Conservation (phyloP, 1,140 invertebrate genomes). For the Euschistus heros region DNA sequence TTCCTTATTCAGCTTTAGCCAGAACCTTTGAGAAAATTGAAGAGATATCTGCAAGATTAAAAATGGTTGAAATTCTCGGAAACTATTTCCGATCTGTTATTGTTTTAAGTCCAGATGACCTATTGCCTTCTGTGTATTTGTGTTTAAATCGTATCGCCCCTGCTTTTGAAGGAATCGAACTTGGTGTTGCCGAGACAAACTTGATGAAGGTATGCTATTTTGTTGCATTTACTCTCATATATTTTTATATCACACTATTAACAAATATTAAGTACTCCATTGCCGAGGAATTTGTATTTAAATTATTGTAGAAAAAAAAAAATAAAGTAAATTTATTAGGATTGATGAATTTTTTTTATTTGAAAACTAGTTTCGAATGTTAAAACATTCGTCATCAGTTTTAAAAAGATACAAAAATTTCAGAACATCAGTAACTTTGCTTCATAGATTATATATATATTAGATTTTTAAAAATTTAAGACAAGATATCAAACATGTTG, state of each 20-base stretch:
- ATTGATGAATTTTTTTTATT: no score
- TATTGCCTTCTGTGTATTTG: constrained; percentile 83
- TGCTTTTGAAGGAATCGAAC: constrained; percentile 78
- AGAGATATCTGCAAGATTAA: constrained; percentile 73
- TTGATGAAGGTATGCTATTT: constrained; percentile 59
- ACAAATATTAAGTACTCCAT: neutral
- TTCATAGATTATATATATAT: no score
- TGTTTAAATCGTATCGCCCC: constrained; percentile 93
- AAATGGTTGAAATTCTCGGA: constrained; percentile 86
- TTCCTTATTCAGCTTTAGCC: constrained; percentile 86
- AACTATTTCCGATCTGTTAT: constrained; percentile 94
- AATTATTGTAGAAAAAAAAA: no score
- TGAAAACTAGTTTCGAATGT: no score
- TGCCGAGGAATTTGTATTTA: neutral
- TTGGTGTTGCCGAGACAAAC: constrained; percentile 88
- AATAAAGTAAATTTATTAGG: no score
- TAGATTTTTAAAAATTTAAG: no score
- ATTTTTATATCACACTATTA: no score
- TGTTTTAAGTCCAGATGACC: constrained; percentile 72
- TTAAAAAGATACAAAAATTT: no score
- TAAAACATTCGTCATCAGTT: no score
- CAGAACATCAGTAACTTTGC: no score
- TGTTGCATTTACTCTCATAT: constrained; percentile 6
- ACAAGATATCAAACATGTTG: no score
- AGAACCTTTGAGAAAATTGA: constrained; percentile 88